A percentile compares a stretch with the other conserved stretches of the same genome.
Evolutionary conservation across 2,888 invertebrate genomes (phyloP).

Genomic region (Ichneumon xanthorius): DNA sequence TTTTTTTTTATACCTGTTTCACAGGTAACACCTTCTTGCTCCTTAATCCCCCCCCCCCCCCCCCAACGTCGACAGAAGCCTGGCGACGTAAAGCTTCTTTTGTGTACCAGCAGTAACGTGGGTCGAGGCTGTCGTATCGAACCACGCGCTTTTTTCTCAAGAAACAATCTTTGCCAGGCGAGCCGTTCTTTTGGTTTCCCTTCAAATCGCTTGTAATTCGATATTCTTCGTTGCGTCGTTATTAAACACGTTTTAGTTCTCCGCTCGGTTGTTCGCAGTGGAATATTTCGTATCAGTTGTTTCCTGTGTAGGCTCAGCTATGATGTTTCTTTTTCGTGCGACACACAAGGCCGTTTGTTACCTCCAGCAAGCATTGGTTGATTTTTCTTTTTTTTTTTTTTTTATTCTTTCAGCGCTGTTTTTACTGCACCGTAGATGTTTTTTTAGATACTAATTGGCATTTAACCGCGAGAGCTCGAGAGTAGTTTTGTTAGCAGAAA

Average conservation of each 20-base stretch:
- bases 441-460: constrained; percentile 18
- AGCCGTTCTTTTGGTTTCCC: constrained; percentile 57
- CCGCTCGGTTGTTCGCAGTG: background rate
- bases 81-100: constrained; percentile 43
- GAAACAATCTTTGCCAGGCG: constrained; percentile 26
- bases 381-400: constrained; percentile 7
- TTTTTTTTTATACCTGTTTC: constrained; percentile 39
- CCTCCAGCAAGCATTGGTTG: constrained; percentile 24
- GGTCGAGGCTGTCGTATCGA: constrained; percentile 2
- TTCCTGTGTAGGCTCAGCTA: background rate
- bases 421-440: constrained; percentile 22
- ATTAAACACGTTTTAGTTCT: background rate
- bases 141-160: constrained; percentile 12
- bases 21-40: constrained; percentile 9
- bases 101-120: background rate
- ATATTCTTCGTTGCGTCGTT: constrained; percentile 24
- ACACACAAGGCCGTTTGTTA: constrained; percentile 3
- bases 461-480: constrained; percentile 30
- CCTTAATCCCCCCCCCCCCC: background rate
- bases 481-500: constrained; percentile 1
- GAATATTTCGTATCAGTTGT: constrained; percentile 9
- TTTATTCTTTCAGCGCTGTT: background rate
- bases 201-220: constrained; percentile 43
- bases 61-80: constrained; percentile 39
- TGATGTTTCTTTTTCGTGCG: constrained; percentile 15